Base-by-base conservation (phyloP, 2,113 vertebrate species). In the Pagrus major region DNA sequence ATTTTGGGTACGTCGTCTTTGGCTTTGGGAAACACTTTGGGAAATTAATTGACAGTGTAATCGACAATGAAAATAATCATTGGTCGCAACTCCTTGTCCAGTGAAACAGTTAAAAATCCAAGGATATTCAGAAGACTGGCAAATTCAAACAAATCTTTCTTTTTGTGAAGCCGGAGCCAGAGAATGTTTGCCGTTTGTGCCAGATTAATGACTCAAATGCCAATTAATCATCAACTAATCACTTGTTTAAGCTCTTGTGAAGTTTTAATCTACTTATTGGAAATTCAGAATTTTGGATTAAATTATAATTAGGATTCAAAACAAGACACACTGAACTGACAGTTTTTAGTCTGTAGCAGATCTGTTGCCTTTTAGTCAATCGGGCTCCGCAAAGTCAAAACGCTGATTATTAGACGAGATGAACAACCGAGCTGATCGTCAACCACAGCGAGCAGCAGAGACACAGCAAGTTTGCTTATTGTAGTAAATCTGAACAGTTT, bases 231-330 rank as follows among this genome's bases (percentile, higher is more conserved):
- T 49, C 41, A 12, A 64, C 27, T 59, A 12, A 49, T 63, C n/a
- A n/a, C n/a, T n/a, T 23, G 8, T 67, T 72, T 29, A 44, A 70
- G 3, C 14, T 51, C 23, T 23, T 10, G 59, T 65, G 42, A 16
- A 49, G 8, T 60, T 56, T 25, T 33, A 58, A 78, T 75, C 49
- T 35, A 9, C 16, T 55, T 39, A 49, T 39, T 69, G 29, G 2
- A 25, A 72, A 54, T 65, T 37, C 6, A 46, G 21, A 49, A 51
- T 71, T 64, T 41, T 11, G 33, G 7, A 71, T 67, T 3, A 29
- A 16, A 68, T 65, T 61, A 60, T 11, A 70, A 70, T 80, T 35
- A 49, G 54, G 23, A 37, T 56, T 64, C 3, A 46, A 35, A 85
- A 85, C n/a, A 9, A 68, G 25, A 6, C 9, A 8, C 20, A 3